Evolutionary conservation across 2,888 invertebrate genomes (phyloP).

Genomic region (Nomada ruficornis): DNA sequence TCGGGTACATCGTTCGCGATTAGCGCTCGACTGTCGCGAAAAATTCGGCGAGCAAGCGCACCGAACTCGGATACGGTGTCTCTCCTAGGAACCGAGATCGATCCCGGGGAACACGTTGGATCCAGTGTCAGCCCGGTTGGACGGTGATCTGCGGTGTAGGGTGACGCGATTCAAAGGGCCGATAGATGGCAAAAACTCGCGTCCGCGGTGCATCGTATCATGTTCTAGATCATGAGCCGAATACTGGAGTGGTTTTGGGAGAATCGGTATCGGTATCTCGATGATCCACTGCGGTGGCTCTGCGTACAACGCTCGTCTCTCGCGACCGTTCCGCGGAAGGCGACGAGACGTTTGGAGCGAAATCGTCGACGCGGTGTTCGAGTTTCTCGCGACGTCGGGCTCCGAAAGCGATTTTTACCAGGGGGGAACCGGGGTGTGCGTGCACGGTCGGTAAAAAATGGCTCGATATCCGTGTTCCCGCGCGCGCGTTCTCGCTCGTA

Average conservation of each 20-base stretch:
- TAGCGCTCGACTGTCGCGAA: not conserved
- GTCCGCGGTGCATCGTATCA: constrained; percentile 58
- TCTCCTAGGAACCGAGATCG: constrained; percentile 52
- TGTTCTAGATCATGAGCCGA: constrained; percentile 52
- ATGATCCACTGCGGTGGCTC: not conserved
- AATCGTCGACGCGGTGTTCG: not conserved
- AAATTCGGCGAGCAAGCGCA: constrained; percentile 10
- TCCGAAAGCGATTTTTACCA: constrained; percentile 23
- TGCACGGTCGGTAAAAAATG: constrained; percentile 47
- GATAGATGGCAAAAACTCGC: constrained; percentile 66
- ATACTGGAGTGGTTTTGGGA: constrained; percentile 24
- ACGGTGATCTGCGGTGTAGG: constrained; percentile 72
- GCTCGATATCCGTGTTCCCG: constrained; percentile 58
- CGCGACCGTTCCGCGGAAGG: not conserved
- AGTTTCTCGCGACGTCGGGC: constrained; percentile 21
- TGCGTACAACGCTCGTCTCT: not conserved
- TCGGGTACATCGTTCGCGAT: not conserved
- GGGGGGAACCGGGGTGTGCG: not conserved
- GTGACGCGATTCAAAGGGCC: constrained; percentile 70
- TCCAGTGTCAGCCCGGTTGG: constrained; percentile 70
- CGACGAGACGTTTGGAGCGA: not conserved
- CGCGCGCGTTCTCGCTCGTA: constrained; percentile 10
- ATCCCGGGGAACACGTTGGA: constrained; percentile 57
- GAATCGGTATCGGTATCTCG: constrained; percentile 4
- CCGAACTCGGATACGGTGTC: constrained; percentile 39